phyloP scores from a whole-genome alignment of 2,888 invertebrate genomes.

The Volucella inanis region DNA sequence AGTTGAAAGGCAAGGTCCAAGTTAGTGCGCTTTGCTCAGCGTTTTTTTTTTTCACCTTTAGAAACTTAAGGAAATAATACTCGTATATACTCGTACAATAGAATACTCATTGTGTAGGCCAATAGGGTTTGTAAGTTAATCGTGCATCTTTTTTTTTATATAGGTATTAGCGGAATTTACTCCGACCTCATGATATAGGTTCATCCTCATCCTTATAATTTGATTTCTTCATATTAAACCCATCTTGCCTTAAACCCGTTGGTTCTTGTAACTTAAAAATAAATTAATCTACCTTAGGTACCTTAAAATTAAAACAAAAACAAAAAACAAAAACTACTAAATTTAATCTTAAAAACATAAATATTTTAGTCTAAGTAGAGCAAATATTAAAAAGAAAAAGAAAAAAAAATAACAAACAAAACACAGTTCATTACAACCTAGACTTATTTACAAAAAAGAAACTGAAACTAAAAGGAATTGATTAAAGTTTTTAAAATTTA shows the following conservation, averaged over 20 bases:
- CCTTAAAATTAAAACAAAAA: conserved; percentile 33
- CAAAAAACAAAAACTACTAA: conserved; percentile 8
- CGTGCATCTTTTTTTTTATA: too few species aligned
- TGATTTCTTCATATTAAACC: conserved; percentile 18
- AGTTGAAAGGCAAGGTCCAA: too few species aligned
- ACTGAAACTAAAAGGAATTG: conserved; percentile 69
- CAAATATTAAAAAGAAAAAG: conserved; percentile 15
- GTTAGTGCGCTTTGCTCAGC: too few species aligned
- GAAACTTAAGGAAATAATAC: too few species aligned
- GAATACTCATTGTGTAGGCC: too few species aligned
- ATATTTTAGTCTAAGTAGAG: conserved; percentile 26
- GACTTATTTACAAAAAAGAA: conserved; percentile 43
- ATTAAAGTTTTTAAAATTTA: conserved; percentile 51
- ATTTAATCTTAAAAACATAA: too few species aligned
- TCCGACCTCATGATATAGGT: too few species aligned
- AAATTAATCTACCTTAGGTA: conserved; percentile 52
- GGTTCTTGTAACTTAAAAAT: conserved; percentile 22
- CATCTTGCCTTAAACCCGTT: conserved; percentile 62
- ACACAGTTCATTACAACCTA: conserved; percentile 29
- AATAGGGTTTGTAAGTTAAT: too few species aligned
- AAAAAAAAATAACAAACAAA: not conserved
- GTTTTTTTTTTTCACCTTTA: too few species aligned
- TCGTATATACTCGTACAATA: too few species aligned
- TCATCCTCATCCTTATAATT: not conserved
- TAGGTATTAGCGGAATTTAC: too few species aligned